Evolutionary conservation across 2,888 invertebrate genomes (phyloP), one percentile per base, ranked within the genome.

Genomic region (Portevinia maculata): DNA sequence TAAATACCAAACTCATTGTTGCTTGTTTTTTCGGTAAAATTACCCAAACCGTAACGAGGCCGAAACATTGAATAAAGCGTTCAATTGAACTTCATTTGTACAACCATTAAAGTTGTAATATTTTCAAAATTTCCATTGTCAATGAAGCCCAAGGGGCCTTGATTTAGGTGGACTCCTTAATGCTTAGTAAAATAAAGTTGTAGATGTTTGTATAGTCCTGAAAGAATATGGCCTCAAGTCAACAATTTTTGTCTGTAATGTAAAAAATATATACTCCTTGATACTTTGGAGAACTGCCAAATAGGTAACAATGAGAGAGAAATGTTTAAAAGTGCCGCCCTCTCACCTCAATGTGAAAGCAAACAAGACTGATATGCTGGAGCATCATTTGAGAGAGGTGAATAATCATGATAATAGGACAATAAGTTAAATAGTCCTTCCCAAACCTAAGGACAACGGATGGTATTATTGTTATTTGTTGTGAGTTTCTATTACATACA

Each of bases 321-420:
- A 17, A 8, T n/a, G 15, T 4, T 37, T 8, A 11, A 41, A n/a
- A n/a, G n/a, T n/a, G n/a, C n/a, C n/a, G n/a, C n/a, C n/a, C 21
- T 21, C 7, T 6, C 37, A 1, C 9, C 11, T 15, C 48, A 1
- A 17, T 3, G 8, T 8, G 5, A 19, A 15, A 13, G n/a, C n/a
- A 19, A 15, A 21, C 15, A 39, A 28, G 13, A 57, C 46, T 50
- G 50, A 24, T 50, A 60, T 21, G 32, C 41, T 34, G 53, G 53
- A 60, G 30, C 52, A 41, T 60, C 50, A 9, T 5, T 32, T n/a
- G 39, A 39, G 32, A 52, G 71, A 28, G 62, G 44, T 28, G 53
- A 71, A 44, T 62, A 71, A 71, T 71, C 62, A 71, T 39, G 28
- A 17, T 71, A 62, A 71, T 71, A 28, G 71, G n/a, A 21, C 62